phyloP scores from a whole-genome alignment of 2,888 invertebrate species.

The Pilophorus perplexus region DNA sequence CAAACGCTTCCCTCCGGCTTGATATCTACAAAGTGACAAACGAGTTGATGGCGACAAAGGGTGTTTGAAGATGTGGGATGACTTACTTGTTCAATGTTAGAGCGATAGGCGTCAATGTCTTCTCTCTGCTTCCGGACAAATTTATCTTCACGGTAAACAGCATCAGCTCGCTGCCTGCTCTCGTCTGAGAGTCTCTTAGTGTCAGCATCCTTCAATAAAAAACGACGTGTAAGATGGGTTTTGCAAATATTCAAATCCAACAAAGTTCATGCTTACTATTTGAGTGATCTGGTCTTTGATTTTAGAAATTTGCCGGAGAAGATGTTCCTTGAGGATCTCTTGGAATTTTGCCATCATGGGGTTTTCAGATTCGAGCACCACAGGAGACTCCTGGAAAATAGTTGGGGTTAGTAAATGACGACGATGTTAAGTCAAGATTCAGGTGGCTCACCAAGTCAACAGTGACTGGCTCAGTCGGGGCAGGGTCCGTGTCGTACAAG shows the following conservation, averaged over 20 bases:
- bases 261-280: conserved; percentile 25
- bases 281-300: conserved; percentile 35
- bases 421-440: no score
- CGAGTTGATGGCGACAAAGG: background rate
- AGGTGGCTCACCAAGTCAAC: conserved; percentile 9
- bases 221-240: background rate
- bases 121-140: conserved; percentile 40
- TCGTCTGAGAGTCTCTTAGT: conserved; percentile 30
- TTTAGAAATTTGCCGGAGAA: conserved; percentile 39
- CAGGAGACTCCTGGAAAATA: conserved; percentile 14
- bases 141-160: conserved; percentile 40
- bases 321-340: conserved; percentile 39
- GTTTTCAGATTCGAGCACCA: conserved; percentile 39
- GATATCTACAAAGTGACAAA: conserved; percentile 25
- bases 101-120: conserved; percentile 37
- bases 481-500: background rate
- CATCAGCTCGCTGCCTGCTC: conserved; percentile 33
- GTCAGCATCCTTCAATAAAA: conserved; percentile 30
- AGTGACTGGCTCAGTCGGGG: background rate
- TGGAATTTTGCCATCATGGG: conserved; percentile 44
- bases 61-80: background rate
- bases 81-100: conserved; percentile 37
- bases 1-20: conserved; percentile 30
- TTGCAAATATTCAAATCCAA: background rate
- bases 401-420: background rate